Percentiles rank a stretch among this genome's conserved stretches.
Evolutionary conservation across 2,113 vertebrate genomes (phyloP).

Genomic region (Perca flavescens): DNA sequence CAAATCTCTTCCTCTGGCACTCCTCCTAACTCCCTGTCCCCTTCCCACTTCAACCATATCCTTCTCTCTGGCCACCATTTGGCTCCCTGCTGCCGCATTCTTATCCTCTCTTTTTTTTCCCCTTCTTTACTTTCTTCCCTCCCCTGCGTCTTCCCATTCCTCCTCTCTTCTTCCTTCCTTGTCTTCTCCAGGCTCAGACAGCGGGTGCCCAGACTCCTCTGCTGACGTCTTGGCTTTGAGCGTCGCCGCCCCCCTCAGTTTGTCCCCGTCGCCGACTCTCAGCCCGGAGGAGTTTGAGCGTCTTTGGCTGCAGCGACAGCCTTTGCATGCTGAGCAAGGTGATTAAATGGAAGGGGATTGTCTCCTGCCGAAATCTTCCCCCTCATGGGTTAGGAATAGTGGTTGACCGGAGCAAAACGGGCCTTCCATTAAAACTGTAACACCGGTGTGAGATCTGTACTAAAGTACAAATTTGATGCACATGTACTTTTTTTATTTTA

Average conservation of each 20-base stretch:
- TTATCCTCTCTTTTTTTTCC: not conserved
- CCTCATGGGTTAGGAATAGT: not conserved
- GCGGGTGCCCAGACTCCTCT: conserved; percentile 3
- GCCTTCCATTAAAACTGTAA: not conserved
- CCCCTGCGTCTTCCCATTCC: not conserved
- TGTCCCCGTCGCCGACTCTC: conserved; percentile 67
- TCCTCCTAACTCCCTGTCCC: not conserved
- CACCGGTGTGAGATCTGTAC: not conserved
- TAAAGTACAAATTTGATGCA: not conserved
- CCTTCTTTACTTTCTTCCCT: not conserved
- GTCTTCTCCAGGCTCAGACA: conserved; percentile 37
- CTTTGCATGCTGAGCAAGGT: conserved; percentile 38
- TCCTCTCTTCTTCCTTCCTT: not conserved
- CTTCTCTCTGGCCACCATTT: not conserved
- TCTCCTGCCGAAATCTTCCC: not conserved
- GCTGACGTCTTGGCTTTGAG: conserved; percentile 2
- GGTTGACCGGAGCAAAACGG: not conserved
- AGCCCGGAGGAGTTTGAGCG: conserved; percentile 76
- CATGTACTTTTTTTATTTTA: not conserved
- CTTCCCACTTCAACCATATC: not conserved
- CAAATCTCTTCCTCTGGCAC: conserved; percentile 6
- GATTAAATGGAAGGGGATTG: conserved; percentile 25
- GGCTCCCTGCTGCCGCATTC: not conserved
- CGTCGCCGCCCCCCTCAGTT: conserved; percentile 13
- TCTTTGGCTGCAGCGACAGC: conserved; percentile 63